phyloP scores from a whole-genome alignment of 1,140 invertebrate genomes.

The Caenorhabditis brenneri region DNA sequence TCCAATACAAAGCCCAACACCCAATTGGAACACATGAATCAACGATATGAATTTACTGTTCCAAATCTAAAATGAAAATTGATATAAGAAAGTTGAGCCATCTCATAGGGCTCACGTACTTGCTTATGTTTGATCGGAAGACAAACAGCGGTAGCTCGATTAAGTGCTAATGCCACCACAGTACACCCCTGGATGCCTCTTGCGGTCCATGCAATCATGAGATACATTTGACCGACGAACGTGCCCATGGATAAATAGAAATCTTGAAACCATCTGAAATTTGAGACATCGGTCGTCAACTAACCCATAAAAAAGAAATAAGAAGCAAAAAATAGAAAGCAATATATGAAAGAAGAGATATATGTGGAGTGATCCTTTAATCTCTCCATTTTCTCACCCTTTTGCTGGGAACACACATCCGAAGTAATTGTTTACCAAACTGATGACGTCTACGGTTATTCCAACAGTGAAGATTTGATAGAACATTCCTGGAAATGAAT shows the following conservation, averaged over 20 bases:
- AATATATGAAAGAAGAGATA: background rate
- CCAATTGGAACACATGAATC: slow-evolving; percentile 32
- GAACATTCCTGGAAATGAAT: slow-evolving; percentile 42
- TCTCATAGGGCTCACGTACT: slow-evolving; percentile 31
- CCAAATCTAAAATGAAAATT: slow-evolving; percentile 43
- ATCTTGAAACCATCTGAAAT: slow-evolving; percentile 46
- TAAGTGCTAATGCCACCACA: slow-evolving; percentile 35
- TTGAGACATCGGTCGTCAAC: too few relatives aligned
- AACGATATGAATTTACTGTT: background rate
- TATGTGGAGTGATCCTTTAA: background rate
- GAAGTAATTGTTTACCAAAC: slow-evolving; percentile 47
- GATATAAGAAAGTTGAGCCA: background rate
- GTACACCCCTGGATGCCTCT: slow-evolving; percentile 43
- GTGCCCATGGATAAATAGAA: slow-evolving; percentile 48
- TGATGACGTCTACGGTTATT: slow-evolving; percentile 24
- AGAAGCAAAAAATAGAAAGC: background rate
- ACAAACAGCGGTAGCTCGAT: slow-evolving; percentile 47
- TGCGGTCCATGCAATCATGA: slow-evolving; percentile 46
- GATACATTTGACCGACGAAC: slow-evolving; percentile 46
- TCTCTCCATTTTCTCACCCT: background rate
- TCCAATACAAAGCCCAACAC: slow-evolving; percentile 21
- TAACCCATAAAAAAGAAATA: background rate
- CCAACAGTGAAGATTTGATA: slow-evolving; percentile 48
- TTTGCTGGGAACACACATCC: slow-evolving; percentile 49
- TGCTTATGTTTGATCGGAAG: slow-evolving; percentile 50